phyloP scores from a whole-genome alignment of 2,113 vertebrate genomes.

The Erythrolamprus reginae region DNA sequence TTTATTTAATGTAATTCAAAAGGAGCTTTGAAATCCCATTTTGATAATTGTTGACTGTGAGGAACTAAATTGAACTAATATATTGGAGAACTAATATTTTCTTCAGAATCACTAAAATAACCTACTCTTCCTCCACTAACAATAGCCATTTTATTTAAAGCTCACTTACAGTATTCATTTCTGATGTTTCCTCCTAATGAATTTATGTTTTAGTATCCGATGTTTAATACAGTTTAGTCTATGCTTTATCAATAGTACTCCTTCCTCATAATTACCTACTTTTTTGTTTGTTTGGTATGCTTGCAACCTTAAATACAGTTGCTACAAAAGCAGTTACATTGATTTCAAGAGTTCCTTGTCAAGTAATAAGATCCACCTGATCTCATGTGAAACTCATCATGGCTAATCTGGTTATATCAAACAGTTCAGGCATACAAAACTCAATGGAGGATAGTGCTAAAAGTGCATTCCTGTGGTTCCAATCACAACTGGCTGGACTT shows the following conservation, averaged over 20 bases:
- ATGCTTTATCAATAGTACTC: neutral
- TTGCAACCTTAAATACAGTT: neutral
- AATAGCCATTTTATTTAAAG: neutral
- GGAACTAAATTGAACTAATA: neutral
- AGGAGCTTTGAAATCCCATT: neutral
- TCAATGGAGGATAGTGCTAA: neutral
- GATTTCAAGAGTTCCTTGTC: neutral
- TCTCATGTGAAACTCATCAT: neutral
- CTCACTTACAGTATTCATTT: neutral
- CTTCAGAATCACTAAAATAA: neutral
- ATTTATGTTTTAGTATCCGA: neutral
- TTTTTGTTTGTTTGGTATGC: neutral
- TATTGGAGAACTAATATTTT: neutral
- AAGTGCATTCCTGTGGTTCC: neutral
- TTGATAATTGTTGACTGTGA: neutral
- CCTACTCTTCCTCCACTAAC: neutral
- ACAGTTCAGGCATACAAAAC: neutral
- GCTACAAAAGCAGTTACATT: neutral
- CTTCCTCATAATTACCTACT: neutral
- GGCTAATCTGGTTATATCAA: neutral
- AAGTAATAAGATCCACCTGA: neutral
- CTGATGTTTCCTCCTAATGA: neutral
- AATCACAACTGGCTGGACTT: neutral
- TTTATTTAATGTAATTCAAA: neutral
- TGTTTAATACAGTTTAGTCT: neutral